These are phyloP conservation scores for Xestobium rufovillosum DNA, from an alignment of 2,888 invertebrate species.

Conservation along the genomic window DNA sequence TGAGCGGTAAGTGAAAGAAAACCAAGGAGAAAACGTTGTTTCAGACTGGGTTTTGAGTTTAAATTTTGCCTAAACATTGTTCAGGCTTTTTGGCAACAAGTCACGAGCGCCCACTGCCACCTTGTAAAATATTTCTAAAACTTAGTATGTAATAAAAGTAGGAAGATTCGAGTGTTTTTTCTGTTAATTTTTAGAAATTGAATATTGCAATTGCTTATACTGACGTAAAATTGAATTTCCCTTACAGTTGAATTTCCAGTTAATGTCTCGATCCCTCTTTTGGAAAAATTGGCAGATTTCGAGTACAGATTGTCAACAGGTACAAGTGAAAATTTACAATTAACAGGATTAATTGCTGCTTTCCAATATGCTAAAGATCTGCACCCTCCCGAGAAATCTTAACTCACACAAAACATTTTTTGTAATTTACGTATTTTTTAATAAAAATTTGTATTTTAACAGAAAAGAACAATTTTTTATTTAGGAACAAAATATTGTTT, in stretches of 20 bases:
- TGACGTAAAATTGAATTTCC: slow-evolving; percentile 13
- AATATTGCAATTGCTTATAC: slow-evolving; percentile 1
- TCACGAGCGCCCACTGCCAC: too few species aligned
- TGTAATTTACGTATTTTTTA: too few species aligned
- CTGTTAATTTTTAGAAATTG: slow-evolving; percentile 8
- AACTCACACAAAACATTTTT: too few species aligned
- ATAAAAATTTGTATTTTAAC: too few species aligned
- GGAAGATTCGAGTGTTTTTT: slow-evolving; percentile 7
- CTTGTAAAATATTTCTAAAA: too few species aligned
- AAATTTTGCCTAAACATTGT: too few species aligned
- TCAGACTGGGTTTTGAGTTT: too few species aligned
- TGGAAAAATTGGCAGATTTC: slow-evolving; percentile 83
- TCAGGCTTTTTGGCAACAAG: too few species aligned
- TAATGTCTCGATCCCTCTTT: slow-evolving; percentile 64
- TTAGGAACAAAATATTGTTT: slow-evolving; percentile 29
- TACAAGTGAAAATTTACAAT: slow-evolving; percentile 83
- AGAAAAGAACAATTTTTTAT: slow-evolving; percentile 25
- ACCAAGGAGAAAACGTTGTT: too few species aligned
- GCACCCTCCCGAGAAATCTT: slow-evolving; percentile 30
- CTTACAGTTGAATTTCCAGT: slow-evolving; percentile 81
- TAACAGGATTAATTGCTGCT: slow-evolving; percentile 80
- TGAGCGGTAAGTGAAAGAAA: too few species aligned
- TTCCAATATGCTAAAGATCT: slow-evolving; percentile 71
- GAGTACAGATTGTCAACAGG: slow-evolving; percentile 82
- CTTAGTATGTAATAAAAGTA: slow-evolving; percentile 4